Percentiles rank a stretch among this genome's conserved stretches.
Conservation (phyloP, 1,140 invertebrate species). For the roundworm (Caenorhabditis elegans) region DNA sequence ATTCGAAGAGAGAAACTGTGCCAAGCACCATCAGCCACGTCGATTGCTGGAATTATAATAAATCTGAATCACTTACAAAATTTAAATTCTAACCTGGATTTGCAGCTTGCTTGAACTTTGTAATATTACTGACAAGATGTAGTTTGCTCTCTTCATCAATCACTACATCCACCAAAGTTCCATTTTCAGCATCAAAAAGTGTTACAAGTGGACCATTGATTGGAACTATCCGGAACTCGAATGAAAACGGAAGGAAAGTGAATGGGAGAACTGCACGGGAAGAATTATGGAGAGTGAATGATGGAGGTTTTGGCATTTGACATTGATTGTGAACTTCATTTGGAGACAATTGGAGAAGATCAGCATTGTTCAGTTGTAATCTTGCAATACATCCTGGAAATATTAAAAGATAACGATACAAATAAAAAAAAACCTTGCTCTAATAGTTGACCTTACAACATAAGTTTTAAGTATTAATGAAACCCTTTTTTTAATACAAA, state of each 20-base stretch:
- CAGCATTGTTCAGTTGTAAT: constrained; percentile 58
- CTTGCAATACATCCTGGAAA: constrained; percentile 57
- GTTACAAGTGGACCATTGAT: constrained; percentile 32
- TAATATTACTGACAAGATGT: constrained; percentile 48
- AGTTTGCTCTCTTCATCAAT: constrained; percentile 47
- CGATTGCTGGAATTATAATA: constrained; percentile 47
- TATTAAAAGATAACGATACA: too few species aligned
- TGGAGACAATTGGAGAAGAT: constrained; percentile 57
- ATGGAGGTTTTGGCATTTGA: constrained; percentile 55
- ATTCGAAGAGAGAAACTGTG: constrained; percentile 61
- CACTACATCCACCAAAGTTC: constrained; percentile 47
- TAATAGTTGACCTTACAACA: too few species aligned
- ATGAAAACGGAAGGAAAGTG: constrained; percentile 62
- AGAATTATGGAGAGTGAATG: constrained; percentile 50
- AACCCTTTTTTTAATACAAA: too few species aligned
- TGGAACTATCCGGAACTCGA: constrained; percentile 60
- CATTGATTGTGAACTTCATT: constrained; percentile 16
- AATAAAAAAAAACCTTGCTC: too few species aligned
- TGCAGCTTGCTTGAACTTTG: constrained; percentile 54
- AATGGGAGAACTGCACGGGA: constrained; percentile 59
- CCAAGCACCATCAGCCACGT: constrained; percentile 56
- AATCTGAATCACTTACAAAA: not conserved
- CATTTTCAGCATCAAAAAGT: constrained; percentile 48
- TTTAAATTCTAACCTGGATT: constrained; percentile 44
- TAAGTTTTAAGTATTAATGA: too few species aligned